Percentiles rank a stretch among this genome's conserved stretches.
Conservation (phyloP, 2,113 vertebrate species). For the Indri indri region DNA sequence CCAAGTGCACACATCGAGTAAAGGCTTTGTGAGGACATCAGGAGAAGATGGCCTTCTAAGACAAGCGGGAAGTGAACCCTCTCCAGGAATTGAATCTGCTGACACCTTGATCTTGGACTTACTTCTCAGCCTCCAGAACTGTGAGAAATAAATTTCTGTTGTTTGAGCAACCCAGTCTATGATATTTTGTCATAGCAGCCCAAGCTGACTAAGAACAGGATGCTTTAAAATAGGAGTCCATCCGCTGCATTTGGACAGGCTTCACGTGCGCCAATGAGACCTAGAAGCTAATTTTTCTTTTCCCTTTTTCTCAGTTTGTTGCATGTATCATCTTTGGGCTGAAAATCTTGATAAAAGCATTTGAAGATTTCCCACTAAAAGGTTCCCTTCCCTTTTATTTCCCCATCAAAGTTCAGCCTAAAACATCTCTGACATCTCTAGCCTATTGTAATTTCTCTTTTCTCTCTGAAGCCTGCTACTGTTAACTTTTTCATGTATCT, state of each 20-base stretch:
- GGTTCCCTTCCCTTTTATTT: neutral
- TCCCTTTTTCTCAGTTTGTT: neutral
- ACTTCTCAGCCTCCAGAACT: neutral
- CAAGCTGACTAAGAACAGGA: neutral
- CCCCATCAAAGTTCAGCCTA: neutral
- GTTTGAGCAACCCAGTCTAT: neutral
- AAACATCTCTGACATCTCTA: conserved; percentile 17
- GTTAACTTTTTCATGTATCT: conserved; percentile 17
- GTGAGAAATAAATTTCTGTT: neutral
- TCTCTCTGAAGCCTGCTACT: conserved; percentile 2
- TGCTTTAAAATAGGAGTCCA: neutral
- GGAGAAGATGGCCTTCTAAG: neutral
- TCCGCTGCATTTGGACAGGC: neutral
- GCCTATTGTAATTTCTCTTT: conserved; percentile 7
- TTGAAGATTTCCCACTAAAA: neutral
- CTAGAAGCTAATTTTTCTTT: neutral
- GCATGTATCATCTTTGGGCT: neutral
- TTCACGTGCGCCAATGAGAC: neutral
- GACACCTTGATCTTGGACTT: neutral
- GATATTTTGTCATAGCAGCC: neutral
- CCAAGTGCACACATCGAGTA: neutral
- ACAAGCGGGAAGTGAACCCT: neutral
- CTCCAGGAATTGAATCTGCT: neutral
- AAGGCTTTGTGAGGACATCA: neutral
- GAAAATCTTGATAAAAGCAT: neutral